Evolutionary conservation across 2,888 invertebrate species (phyloP), one percentile per base, ranked within the genome.

Genomic region (Theretra japonica): DNA sequence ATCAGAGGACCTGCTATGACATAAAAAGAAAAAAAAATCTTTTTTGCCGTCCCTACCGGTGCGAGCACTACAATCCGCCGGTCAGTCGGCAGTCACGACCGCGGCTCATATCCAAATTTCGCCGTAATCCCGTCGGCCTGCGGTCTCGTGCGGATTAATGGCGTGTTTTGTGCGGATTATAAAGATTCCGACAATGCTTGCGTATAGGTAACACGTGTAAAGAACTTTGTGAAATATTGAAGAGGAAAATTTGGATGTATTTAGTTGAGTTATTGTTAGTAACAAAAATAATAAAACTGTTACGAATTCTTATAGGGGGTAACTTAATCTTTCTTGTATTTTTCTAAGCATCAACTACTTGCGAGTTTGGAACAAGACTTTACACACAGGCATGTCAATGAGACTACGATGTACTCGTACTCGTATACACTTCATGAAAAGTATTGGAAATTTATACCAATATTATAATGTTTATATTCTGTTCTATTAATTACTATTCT

Each of bases 91-190:
- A 65, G 65, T 65, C 65, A 65, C 65, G 65, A 65, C 23, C 41
- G 23, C 65, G 17, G 48, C 65, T 65, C 65, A 65, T 65, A 65
- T 48, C 65, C 48, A 65, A 65, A 65, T 65, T 65, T 41, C 41
- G 65, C 21, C 41, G 65, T 65, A 65, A 48, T 65, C 65, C 65
- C 65, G 23, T 15, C 65, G 15, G 41, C 6, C 23, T 65, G 65
- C 41, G 65, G 65, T 65, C 41, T 41, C 23, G 15, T 21, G 6
- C 65, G 48, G 65, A 21, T 65, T 48, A 48, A 21, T 65, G 6
- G 41, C n/a, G 23, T 41, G 48, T 41, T 65, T 65, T 65, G 65
- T 23, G 23, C 48, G 48, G 23, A 65, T 48, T 23, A 65, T 65
- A 48, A 65, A 41, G 33, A 62, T 62, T 62, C 21, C 62, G 21